These are phyloP conservation scores for Melanaphis sacchari DNA, from an alignment of 1,140 invertebrate genomes.

Conservation along the genomic window DNA sequence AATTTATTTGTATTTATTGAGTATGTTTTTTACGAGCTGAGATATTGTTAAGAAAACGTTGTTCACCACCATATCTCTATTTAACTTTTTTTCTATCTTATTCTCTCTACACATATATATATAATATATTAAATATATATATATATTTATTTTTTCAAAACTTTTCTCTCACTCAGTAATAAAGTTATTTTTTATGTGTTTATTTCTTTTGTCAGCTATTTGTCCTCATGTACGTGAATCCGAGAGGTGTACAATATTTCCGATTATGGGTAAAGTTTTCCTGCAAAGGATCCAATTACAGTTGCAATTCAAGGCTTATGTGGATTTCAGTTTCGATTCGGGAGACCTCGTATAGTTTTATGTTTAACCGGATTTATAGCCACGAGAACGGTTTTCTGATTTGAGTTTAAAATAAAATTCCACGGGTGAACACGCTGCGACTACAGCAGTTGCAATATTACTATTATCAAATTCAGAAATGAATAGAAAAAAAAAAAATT, in stretches of 20 bases:
- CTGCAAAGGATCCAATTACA: slow-evolving; percentile 51
- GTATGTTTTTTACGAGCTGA: slow-evolving; percentile 32
- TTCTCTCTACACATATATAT: neutral
- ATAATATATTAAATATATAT: neutral
- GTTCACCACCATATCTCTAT: neutral
- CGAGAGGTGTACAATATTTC: slow-evolving; percentile 48
- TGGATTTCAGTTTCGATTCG: slow-evolving; percentile 36
- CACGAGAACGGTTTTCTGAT: neutral
- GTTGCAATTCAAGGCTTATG: slow-evolving; percentile 49
- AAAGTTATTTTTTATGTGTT: slow-evolving; percentile 49
- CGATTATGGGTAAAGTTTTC: slow-evolving; percentile 48
- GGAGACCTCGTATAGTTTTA: slow-evolving; percentile 39
- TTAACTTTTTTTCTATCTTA: too few relatives aligned
- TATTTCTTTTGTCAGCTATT: slow-evolving; percentile 43
- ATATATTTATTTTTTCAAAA: neutral
- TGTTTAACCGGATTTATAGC: slow-evolving; percentile 44
- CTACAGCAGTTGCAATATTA: neutral
- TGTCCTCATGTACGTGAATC: slow-evolving; percentile 24
- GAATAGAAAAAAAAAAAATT: neutral
- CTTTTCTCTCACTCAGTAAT: slow-evolving; percentile 14
- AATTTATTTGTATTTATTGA: neutral
- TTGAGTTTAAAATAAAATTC: neutral
- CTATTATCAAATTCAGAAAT: neutral
- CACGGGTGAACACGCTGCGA: neutral
- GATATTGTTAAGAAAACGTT: slow-evolving; percentile 30